Conservation (phyloP, 2,797 vertebrate species). For the Remorina albescens region DNA sequence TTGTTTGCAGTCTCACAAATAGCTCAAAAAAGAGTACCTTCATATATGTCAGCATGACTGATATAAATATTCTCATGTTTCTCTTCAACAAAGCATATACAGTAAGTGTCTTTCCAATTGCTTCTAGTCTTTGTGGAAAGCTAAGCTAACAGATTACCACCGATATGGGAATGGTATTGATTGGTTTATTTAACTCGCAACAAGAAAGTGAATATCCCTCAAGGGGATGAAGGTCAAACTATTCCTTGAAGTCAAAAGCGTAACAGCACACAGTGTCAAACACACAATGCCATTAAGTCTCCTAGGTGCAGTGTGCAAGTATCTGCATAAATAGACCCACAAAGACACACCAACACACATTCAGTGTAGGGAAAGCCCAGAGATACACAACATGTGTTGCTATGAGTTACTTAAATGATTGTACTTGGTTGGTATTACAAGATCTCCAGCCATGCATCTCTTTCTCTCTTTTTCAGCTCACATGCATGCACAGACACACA, state of each 20-base stretch:
- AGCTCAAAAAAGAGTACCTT: background rate
- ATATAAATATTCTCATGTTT: background rate
- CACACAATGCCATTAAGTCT: slow-evolving; percentile 19
- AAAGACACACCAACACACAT: slow-evolving; percentile 29
- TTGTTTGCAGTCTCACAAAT: slow-evolving; percentile 1
- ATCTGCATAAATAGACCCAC: slow-evolving; percentile 34
- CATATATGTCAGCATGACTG: background rate
- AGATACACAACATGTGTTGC: slow-evolving; percentile 20
- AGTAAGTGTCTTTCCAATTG: background rate
- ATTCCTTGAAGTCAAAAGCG: slow-evolving; percentile 12
- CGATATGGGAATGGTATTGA: background rate
- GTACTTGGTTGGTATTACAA: slow-evolving; percentile 57
- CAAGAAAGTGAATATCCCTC: background rate
- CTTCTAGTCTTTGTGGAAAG: background rate
- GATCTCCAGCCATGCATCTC: slow-evolving; percentile 44
- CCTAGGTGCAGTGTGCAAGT: slow-evolving; percentile 14
- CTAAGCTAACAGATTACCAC: no score
- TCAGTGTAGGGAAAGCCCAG: slow-evolving; percentile 26
- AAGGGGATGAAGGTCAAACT: background rate
- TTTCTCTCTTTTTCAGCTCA: slow-evolving; percentile 15
- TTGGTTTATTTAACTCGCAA: background rate
- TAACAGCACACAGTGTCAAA: slow-evolving; percentile 10
- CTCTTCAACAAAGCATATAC: background rate
- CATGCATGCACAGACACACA: slow-evolving; percentile 22
- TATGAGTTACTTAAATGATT: slow-evolving; percentile 48